Conservation (phyloP, 92 coral and sea anemone species). For the Zoanthus sociatus region DNA sequence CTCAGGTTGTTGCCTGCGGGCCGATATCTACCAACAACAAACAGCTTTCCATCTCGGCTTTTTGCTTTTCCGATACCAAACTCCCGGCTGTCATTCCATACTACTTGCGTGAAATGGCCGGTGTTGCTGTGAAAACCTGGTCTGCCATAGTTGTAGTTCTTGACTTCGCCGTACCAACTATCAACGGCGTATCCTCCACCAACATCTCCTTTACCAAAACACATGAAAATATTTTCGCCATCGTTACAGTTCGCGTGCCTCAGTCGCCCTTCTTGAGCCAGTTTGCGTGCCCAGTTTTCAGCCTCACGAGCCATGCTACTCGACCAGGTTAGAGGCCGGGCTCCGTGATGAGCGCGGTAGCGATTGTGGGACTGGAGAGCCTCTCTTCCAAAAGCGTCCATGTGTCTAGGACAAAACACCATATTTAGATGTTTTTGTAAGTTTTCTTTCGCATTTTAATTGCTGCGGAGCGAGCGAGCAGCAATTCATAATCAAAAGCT, state of each 20-base stretch:
- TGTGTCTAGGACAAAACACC: background rate
- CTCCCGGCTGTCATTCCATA: slow-evolving; percentile 82
- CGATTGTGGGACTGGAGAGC: slow-evolving; percentile 88
- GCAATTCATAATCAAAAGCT: too few relatives aligned
- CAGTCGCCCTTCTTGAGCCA: slow-evolving; percentile 81
- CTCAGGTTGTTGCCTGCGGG: slow-evolving; percentile 91
- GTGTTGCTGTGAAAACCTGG: slow-evolving; percentile 83
- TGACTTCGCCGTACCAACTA: slow-evolving; percentile 90
- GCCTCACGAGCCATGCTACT: slow-evolving; percentile 92
- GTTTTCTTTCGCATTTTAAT: too few relatives aligned
- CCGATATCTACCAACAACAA: slow-evolving; percentile 93
- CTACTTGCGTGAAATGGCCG: slow-evolving; percentile 95
- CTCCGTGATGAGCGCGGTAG: slow-evolving; percentile 86
- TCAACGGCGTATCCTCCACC: slow-evolving; percentile 78
- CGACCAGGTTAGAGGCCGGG: slow-evolving; percentile 86
- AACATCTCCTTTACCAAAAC: slow-evolving; percentile 71
- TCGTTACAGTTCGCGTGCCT: slow-evolving; percentile 83
- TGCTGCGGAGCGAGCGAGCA: too few relatives aligned
- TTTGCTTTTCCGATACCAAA: slow-evolving; percentile 89
- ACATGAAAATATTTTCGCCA: slow-evolving; percentile 88
- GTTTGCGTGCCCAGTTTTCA: slow-evolving; percentile 91
- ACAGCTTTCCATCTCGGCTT: slow-evolving; percentile 78
- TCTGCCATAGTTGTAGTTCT: slow-evolving; percentile 69
- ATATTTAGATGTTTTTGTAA: background rate
- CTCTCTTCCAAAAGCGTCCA: slow-evolving; percentile 79